Base-by-base conservation (phyloP, 1,140 invertebrate species). In the Pectinophora gossypiella region DNA sequence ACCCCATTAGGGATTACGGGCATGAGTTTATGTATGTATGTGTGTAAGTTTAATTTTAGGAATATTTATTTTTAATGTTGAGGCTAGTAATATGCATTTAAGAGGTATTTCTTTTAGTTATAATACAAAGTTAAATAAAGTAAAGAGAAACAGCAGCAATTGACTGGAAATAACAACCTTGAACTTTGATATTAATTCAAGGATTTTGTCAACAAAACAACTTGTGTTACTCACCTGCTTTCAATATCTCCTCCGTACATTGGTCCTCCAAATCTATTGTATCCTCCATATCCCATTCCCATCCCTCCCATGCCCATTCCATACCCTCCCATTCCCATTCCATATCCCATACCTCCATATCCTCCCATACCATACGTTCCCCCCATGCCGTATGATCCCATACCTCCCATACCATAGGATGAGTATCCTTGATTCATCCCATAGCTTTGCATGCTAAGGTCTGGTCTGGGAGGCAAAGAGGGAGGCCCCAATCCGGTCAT, bases 201-300 rank as follows among this genome's bases (percentile, higher is more conserved):
- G 9, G n/a, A 19, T 36, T 18, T 40, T n/a, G n/a, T n/a, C n/a
- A n/a, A n/a, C n/a, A n/a, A n/a, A n/a, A n/a, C n/a, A n/a, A n/a
- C n/a, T n/a, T n/a, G n/a, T n/a, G n/a, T n/a, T n/a, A n/a, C 36
- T 44, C 75, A 91, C 90, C 91, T 90, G 63, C 89, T 90, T 81
- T 92, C 91, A 46, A 91, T 88, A 82, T 92, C 90, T 52, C 90
- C 90, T 51, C 90, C 90, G 58, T 88, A 89, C 52, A 87, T 82
- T 18, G 84, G 80, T 54, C 87, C 85, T 54, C 88, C 85, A 62
- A 84, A 89, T 64, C 87, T 70, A 54, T 88, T 85, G 68, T 73
- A 81, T 35, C 78, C 72, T 16, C 74, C 85, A 56, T 83, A 73
- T 5, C 36, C 47, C 56, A 64, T 65, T 18, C 63, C 59, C 56